Base-by-base conservation (phyloP, 2,113 vertebrate species). In the Pristiophorus japonicus region DNA sequence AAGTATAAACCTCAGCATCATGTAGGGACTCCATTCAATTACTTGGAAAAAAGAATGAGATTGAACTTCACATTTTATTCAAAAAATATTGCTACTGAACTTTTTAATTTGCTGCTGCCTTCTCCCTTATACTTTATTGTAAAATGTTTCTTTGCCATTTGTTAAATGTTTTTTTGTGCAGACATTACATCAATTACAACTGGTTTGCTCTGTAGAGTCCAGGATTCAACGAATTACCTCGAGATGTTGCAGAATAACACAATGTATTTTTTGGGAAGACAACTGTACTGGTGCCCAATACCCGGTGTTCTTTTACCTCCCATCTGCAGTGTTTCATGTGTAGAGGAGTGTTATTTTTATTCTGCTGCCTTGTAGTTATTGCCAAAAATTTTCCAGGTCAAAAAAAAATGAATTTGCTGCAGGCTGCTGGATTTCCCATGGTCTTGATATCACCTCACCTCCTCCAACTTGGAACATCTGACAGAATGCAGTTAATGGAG, bases 341-440 rank as follows among this genome's bases (percentile, higher is more conserved):
- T 34, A 55, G 45, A 55, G 45, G 10, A 30, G 51, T 59, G 88
- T 92, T 70, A 45, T 45, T 94, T 70, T 94, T 94, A 94, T 70
- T 94, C 22, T 63, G 24, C 42, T 11, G 42, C 42, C 45, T 94
- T 94, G 27, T 16, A 73, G 24, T 94, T 94, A 51, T 38, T 63
- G 59, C 88, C 88, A 92, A 63, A 65, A 92, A 38, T 7, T 92
- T 92, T 92, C 42, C 11, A 63, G 59, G 59, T 92, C 59, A 63
- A 63, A 38, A 92, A 65, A 63, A 92, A 22, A 5, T 38, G 34
- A 92, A 92, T 92, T 92, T 22, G 59, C 38, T 63, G 16, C 34
- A 38, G 59, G 34, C 59, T 90, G 88, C 5, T 63, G 59, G 59
- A 92, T 63, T 92, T 92, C 88, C 88, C 59, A 92, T 92, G 59